These are phyloP conservation scores for Apodemus speciosus DNA, from an alignment of 2,113 vertebrate species.

Conservation along the genomic window DNA sequence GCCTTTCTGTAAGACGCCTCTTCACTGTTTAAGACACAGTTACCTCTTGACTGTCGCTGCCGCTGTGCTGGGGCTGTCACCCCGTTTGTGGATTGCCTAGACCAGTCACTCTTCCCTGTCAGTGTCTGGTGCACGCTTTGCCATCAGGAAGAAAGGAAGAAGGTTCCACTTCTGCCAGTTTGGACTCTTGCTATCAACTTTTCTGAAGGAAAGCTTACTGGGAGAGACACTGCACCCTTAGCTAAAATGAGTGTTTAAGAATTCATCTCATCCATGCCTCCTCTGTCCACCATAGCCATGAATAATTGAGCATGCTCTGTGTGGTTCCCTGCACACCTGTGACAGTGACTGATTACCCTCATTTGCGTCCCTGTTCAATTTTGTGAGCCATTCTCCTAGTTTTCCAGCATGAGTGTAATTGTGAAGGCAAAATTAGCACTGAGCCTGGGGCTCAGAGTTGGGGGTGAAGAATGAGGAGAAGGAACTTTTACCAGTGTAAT, in stretches of 20 bases:
- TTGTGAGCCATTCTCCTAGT: conserved; percentile 53
- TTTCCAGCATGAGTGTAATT: conserved; percentile 10
- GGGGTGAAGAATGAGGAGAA: conserved; percentile 30
- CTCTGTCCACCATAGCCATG: conserved; percentile 17
- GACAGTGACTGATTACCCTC: conserved; percentile 29
- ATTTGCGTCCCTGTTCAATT: conserved; percentile 27
- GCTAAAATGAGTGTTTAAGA: conserved; percentile 38
- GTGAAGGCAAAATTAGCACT: conserved; percentile 18
- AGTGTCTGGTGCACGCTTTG: not conserved
- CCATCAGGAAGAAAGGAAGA: conserved; percentile 31
- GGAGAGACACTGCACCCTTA: conserved; percentile 19
- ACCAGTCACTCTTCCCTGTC: conserved; percentile 25
- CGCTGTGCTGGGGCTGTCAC: not conserved
- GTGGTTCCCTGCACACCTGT: conserved; percentile 40
- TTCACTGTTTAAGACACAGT: conserved; percentile 65
- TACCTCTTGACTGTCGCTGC: conserved; percentile 69
- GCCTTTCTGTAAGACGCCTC: conserved; percentile 41
- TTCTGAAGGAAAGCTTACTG: conserved; percentile 33
- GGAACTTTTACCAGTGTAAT: not conserved
- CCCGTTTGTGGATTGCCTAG: conserved; percentile 74
- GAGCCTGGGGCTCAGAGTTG: conserved; percentile 22
- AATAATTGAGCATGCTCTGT: conserved; percentile 25
- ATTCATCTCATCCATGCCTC: conserved; percentile 49
- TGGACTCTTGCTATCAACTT: conserved; percentile 30
- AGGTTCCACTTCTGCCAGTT: not conserved